A percentile compares a stretch with the other conserved stretches of the same genome.
Evolutionary conservation across 2,113 vertebrate species (phyloP).

Genomic region (Tachysurus fulvidraco): DNA sequence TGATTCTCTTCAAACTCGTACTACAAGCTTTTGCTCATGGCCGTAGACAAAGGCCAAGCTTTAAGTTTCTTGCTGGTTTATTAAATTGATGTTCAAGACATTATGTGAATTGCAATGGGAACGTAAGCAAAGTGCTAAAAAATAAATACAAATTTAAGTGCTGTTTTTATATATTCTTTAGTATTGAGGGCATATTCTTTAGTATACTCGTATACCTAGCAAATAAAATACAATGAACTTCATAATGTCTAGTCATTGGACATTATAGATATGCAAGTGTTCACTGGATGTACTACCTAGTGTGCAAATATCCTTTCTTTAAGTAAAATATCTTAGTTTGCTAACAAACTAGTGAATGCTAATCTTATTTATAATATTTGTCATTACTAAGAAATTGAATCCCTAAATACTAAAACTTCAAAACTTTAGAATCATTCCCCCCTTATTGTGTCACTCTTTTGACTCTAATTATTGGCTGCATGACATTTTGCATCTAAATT

Average conservation of each 20-base stretch:
- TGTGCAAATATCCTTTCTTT: too few relatives aligned
- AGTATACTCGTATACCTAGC: too few relatives aligned
- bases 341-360: too few relatives aligned
- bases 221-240: neutral
- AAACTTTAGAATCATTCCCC: neutral
- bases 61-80: neutral
- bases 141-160: too few relatives aligned
- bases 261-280: too few relatives aligned
- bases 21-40: neutral
- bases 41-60: neutral
- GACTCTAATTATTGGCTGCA: too few relatives aligned
- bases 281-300: too few relatives aligned
- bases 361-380: too few relatives aligned
- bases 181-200: too few relatives aligned
- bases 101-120: neutral
- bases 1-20: constrained; percentile 35
- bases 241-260: neutral
- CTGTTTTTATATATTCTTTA: too few relatives aligned
- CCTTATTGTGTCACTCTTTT: neutral
- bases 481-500: neutral
- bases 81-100: neutral
- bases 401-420: neutral
- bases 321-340: neutral
- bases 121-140: neutral
- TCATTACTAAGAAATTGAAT: too few relatives aligned